phyloP scores from a whole-genome alignment of 1,140 invertebrate species.

The Zaprionus ghesquierei region DNA sequence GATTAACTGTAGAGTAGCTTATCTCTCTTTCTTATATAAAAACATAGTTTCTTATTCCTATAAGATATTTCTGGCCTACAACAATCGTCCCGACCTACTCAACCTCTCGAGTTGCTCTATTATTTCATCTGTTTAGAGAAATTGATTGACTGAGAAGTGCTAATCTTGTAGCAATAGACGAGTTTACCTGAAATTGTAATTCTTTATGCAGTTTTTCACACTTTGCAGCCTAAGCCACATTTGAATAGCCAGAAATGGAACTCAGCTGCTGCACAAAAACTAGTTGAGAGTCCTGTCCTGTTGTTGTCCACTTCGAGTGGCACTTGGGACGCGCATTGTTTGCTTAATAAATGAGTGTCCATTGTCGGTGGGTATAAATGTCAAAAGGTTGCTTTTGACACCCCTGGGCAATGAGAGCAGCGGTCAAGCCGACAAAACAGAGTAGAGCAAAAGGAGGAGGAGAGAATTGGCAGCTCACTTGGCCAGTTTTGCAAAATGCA shows the following conservation, averaged over 20 bases:
- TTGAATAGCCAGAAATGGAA: constrained; percentile 47
- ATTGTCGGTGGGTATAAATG: constrained; percentile 73
- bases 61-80: too few relatives aligned
- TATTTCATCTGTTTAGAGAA: not conserved
- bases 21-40: too few relatives aligned
- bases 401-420: constrained; percentile 51
- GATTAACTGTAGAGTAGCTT: too few relatives aligned
- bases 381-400: constrained; percentile 73
- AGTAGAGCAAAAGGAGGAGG: not conserved
- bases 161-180: not conserved
- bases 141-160: not conserved
- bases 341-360: constrained; percentile 67
- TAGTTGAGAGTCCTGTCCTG: constrained; percentile 39
- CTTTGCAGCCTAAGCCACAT: constrained; percentile 47
- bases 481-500: constrained; percentile 51
- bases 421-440: constrained; percentile 51
- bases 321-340: constrained; percentile 61
- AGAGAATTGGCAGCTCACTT: constrained; percentile 36
- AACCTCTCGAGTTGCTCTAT: not conserved
- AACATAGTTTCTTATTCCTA: too few relatives aligned
- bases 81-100: not conserved
- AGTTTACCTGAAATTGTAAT: constrained; percentile 20
- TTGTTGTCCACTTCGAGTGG: constrained; percentile 28
- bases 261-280: constrained; percentile 65
- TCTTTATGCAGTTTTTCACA: constrained; percentile 35